These are phyloP conservation scores for Ganaspis brasiliensis DNA, from an alignment of 2,888 invertebrate species.

Conservation along the genomic window DNA sequence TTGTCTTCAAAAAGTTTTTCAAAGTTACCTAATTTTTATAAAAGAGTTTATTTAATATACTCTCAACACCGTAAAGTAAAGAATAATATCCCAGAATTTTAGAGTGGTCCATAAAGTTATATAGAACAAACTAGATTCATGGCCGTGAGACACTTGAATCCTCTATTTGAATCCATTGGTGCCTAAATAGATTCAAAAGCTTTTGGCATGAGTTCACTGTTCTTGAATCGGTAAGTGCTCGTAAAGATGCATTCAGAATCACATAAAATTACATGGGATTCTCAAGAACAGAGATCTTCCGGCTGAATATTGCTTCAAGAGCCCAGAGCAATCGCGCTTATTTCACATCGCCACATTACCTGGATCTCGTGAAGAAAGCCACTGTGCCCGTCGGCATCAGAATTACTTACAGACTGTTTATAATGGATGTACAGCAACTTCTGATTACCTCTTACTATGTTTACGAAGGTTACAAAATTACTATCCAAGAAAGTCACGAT, in stretches of 20 bases:
- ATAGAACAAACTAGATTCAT: not conserved
- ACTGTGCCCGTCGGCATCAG: not conserved
- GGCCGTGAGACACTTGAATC: slow-evolving; percentile 9
- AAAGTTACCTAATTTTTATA: too few species aligned
- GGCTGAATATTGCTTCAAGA: slow-evolving; percentile 2
- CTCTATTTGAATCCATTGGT: not conserved
- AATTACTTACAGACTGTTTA: not conserved
- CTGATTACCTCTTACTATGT: slow-evolving; percentile 19
- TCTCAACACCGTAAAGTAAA: too few species aligned
- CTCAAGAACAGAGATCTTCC: slow-evolving; percentile 9
- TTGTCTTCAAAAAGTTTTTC: too few species aligned
- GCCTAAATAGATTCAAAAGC: slow-evolving; percentile 5
- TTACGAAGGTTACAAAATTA: slow-evolving; percentile 19
- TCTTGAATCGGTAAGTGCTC: slow-evolving; percentile 17
- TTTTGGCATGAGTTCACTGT: slow-evolving; percentile 2
- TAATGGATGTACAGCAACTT: not conserved
- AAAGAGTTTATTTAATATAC: too few species aligned
- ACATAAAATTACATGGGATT: slow-evolving; percentile 28
- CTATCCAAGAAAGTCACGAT: not conserved
- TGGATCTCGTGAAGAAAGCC: slow-evolving; percentile 9
- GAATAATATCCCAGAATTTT: too few species aligned
- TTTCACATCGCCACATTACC: slow-evolving; percentile 7
- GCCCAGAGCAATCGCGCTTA: slow-evolving; percentile 1
- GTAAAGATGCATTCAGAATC: slow-evolving; percentile 23
- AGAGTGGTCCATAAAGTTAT: too few species aligned